Conservation (phyloP, 2,888 invertebrate genomes). For the Cinara cedri region DNA sequence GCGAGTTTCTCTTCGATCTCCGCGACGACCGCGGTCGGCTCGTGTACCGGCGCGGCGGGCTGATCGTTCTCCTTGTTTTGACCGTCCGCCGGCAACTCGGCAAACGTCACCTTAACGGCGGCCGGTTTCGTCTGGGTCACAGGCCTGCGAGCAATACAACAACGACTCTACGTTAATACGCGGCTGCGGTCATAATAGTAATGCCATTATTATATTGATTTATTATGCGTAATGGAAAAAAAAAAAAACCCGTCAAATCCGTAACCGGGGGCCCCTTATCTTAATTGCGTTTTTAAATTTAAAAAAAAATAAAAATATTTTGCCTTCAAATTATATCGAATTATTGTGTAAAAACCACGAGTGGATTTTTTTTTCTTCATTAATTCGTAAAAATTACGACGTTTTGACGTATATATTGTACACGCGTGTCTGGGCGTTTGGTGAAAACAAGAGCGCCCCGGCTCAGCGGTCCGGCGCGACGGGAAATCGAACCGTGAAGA, state of each 20-base stretch:
- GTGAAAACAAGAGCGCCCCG: conserved; percentile 8
- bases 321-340: no score
- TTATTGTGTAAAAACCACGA: no score
- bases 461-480: neutral
- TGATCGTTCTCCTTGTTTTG: conserved; percentile 63
- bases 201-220: no score
- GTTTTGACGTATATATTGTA: no score
- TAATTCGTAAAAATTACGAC: neutral
- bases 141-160: conserved; percentile 9
- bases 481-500: conserved; percentile 42
- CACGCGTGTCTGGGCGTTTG: neutral
- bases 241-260: no score
- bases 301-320: no score
- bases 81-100: conserved; percentile 43
- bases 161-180: neutral
- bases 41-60: conserved; percentile 60
- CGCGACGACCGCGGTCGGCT: neutral
- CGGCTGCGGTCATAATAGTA: no score
- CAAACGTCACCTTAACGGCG: conserved; percentile 30
- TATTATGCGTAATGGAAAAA: no score
- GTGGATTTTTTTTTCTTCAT: neutral
- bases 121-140: conserved; percentile 32
- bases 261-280: no score
- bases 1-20: conserved; percentile 8
- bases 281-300: no score